These are phyloP conservation scores for Amiota communis DNA, from an alignment of 2,888 invertebrate genomes.

Conservation along the genomic window DNA sequence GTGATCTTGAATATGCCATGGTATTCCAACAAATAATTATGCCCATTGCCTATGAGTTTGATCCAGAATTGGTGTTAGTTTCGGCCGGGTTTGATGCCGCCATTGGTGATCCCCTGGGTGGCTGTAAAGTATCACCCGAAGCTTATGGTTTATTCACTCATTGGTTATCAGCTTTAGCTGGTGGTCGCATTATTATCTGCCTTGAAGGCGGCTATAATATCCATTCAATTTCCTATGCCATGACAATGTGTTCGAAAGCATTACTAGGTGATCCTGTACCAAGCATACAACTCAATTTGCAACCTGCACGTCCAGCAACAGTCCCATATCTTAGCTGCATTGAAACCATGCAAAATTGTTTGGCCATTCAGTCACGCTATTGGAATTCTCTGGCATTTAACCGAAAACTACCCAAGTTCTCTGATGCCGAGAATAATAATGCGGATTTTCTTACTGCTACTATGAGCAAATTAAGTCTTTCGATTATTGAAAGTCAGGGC, in stretches of 20 bases:
- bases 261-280: constrained; percentile 89
- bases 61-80: constrained; percentile 88
- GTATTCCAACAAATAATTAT: constrained; percentile 91
- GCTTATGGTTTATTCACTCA: constrained; percentile 93
- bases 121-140: constrained; percentile 90
- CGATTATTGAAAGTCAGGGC: constrained; percentile 64
- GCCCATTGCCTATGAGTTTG: constrained; percentile 92
- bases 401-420: constrained; percentile 75
- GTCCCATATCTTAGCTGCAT: constrained; percentile 70
- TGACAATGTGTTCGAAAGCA: constrained; percentile 90
- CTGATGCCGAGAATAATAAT: constrained; percentile 63
- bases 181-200: constrained; percentile 85
- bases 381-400: constrained; percentile 83
- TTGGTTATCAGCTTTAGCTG: constrained; percentile 86
- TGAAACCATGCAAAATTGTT: constrained; percentile 81
- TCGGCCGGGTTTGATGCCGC: constrained; percentile 96
- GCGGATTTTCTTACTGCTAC: constrained; percentile 73
- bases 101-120: constrained; percentile 87
- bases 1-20: constrained; percentile 89
- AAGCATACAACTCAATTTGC: constrained; percentile 54
- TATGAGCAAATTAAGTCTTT: constrained; percentile 68
- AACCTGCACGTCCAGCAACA: constrained; percentile 51
- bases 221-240: constrained; percentile 87
- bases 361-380: constrained; percentile 80
- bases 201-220: constrained; percentile 96